These are phyloP conservation scores for Cephus nigrinus DNA, from an alignment of 2,888 invertebrate species.

Conservation along the genomic window DNA sequence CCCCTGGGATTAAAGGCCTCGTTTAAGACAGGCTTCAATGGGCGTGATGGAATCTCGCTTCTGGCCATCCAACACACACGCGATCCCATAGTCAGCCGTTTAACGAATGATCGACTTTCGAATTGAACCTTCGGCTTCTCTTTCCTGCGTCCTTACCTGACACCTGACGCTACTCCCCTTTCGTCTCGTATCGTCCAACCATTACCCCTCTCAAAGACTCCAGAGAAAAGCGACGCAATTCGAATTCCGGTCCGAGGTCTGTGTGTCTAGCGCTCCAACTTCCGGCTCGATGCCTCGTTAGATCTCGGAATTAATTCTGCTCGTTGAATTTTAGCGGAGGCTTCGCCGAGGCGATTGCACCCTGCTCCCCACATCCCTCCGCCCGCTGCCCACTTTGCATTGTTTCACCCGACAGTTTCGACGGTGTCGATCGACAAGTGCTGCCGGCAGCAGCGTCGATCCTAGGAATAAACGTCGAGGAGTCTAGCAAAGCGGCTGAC, in stretches of 20 bases:
- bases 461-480: too few species aligned
- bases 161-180: slow-evolving; percentile 20
- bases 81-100: background rate
- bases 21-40: background rate
- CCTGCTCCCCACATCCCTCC: too few species aligned
- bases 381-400: too few species aligned
- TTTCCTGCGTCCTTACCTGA: background rate
- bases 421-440: too few species aligned
- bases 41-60: background rate
- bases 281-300: slow-evolving; percentile 47
- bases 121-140: background rate
- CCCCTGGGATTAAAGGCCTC: background rate
- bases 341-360: slow-evolving; percentile 19
- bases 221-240: slow-evolving; percentile 14
- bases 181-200: slow-evolving; percentile 27
- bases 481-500: background rate
- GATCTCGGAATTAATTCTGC: slow-evolving; percentile 45
- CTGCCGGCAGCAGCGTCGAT: too few species aligned
- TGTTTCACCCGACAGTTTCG: too few species aligned
- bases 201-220: slow-evolving; percentile 34
- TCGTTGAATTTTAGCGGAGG: slow-evolving; percentile 41
- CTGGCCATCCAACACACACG: background rate
- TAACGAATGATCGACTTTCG: slow-evolving; percentile 3
- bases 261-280: slow-evolving; percentile 34
- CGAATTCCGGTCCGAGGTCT: background rate